Evolutionary conservation across 2,888 invertebrate genomes (phyloP).

Genomic region (Syritta pipiens): DNA sequence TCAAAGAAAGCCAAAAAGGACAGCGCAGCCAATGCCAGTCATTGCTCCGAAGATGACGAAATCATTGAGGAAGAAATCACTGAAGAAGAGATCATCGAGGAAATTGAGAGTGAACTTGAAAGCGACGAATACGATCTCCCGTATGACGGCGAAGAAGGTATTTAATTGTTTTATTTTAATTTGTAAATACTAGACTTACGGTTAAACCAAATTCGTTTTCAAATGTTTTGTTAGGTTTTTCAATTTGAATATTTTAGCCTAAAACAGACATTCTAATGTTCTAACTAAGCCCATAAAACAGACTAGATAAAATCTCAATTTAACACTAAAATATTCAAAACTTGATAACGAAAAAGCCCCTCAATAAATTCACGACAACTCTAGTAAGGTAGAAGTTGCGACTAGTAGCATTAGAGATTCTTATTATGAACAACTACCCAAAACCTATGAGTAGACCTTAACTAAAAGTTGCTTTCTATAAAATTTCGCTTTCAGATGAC

Average conservation of each 20-base stretch:
- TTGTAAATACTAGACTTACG: neutral
- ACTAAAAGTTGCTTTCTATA: conserved; percentile 28
- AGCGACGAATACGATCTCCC: conserved; percentile 79
- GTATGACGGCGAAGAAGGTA: conserved; percentile 78
- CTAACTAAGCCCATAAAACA: too few species aligned
- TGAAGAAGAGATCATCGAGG: conserved; percentile 69
- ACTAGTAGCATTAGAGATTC: too few species aligned
- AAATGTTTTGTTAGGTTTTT: neutral
- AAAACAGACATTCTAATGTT: too few species aligned
- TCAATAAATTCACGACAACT: too few species aligned
- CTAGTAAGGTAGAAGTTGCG: too few species aligned
- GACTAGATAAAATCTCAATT: too few species aligned
- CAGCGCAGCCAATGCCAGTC: conserved; percentile 70
- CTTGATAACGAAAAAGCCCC: too few species aligned
- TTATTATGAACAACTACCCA: neutral
- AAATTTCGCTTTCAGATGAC: conserved; percentile 74
- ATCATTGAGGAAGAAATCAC: conserved; percentile 75
- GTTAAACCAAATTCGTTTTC: conserved; percentile 10
- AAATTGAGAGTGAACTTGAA: conserved; percentile 77
- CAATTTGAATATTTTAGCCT: too few species aligned
- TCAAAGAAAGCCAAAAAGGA: conserved; percentile 79
- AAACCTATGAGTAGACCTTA: neutral
- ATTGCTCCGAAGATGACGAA: conserved; percentile 75
- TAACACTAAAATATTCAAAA: too few species aligned
- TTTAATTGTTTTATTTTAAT: conserved; percentile 46